Percentiles rank a stretch among this genome's conserved stretches.
Evolutionary conservation across 2,113 vertebrate genomes (phyloP).

Genomic region (Donacobius atricapilla): DNA sequence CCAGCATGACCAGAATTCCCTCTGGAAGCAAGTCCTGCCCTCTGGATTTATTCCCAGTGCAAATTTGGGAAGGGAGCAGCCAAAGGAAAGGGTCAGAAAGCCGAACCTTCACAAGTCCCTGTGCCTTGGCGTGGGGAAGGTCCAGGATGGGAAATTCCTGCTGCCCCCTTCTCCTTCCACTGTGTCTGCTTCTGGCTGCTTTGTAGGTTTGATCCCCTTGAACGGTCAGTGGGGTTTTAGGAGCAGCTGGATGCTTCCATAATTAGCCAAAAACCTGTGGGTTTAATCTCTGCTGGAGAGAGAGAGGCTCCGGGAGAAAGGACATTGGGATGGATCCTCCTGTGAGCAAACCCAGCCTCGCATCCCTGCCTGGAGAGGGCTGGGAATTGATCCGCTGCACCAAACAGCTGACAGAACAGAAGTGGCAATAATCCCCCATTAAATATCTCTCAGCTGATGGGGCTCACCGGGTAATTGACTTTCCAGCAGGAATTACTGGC

Average conservation of each 20-base stretch:
- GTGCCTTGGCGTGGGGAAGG: neutral
- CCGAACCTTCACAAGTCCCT: neutral
- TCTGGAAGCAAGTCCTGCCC: neutral
- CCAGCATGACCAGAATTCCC: neutral
- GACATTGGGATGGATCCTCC: constrained; percentile 6
- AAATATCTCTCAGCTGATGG: constrained; percentile 64
- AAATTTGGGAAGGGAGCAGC: neutral
- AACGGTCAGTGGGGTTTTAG: neutral
- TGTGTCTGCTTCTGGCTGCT: neutral
- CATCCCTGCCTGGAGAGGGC: constrained; percentile 1
- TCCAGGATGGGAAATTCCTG: neutral
- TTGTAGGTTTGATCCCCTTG: neutral
- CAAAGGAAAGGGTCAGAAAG: neutral
- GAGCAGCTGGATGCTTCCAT: constrained; percentile 27
- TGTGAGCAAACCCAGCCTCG: neutral
- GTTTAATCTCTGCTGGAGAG: constrained; percentile 21
- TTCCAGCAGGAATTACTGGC: constrained; percentile 77
- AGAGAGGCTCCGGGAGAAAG: neutral
- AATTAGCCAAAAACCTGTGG: constrained; percentile 1
- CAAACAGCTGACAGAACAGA: constrained; percentile 74
- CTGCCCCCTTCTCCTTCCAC: neutral
- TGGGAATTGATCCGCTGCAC: constrained; percentile 42
- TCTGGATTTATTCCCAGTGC: neutral
- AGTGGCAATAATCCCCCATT: constrained; percentile 70
- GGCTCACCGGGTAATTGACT: constrained; percentile 73